phyloP scores from a whole-genome alignment of 2,888 invertebrate genomes.

The Drosophila infuscata region DNA sequence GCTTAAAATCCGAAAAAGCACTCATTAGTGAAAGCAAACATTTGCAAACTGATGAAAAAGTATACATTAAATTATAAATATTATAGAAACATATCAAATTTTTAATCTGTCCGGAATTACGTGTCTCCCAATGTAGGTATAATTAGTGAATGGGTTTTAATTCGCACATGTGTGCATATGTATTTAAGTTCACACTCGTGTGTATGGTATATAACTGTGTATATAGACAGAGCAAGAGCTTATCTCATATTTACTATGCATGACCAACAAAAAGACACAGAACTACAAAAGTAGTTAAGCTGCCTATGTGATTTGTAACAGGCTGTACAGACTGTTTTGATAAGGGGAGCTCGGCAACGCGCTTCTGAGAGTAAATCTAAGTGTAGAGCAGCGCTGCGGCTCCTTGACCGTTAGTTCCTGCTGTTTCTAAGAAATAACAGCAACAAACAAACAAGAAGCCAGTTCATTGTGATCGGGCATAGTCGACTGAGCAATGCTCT shows the following conservation, averaged over 20 bases:
- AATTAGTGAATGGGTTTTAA: not conserved
- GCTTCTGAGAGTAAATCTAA: not conserved
- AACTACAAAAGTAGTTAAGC: constrained; percentile 1
- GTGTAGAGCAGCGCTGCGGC: constrained; percentile 21
- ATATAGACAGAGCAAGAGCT: constrained; percentile 13
- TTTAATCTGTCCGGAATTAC: not conserved
- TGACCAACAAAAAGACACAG: constrained; percentile 24
- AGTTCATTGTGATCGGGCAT: not conserved
- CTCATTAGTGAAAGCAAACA: not conserved
- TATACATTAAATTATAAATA: not conserved
- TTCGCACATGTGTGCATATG: not conserved
- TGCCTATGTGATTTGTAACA: constrained; percentile 13
- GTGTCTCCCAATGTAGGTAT: no score
- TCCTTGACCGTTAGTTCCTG: constrained; percentile 28
- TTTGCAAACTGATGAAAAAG: not conserved
- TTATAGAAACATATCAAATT: constrained; percentile 19
- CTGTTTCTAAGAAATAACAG: constrained; percentile 26
- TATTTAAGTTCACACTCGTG: not conserved
- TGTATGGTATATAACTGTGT: no score
- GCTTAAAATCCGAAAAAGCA: not conserved
- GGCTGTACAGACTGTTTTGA: constrained; percentile 6
- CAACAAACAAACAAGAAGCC: constrained; percentile 5
- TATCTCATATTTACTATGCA: constrained; percentile 27
- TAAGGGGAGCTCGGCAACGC: not conserved
- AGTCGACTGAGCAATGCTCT: not conserved